Evolutionary conservation across 2,797 vertebrate genomes (phyloP).

Genomic region (Odontamblyopus rebecca): DNA sequence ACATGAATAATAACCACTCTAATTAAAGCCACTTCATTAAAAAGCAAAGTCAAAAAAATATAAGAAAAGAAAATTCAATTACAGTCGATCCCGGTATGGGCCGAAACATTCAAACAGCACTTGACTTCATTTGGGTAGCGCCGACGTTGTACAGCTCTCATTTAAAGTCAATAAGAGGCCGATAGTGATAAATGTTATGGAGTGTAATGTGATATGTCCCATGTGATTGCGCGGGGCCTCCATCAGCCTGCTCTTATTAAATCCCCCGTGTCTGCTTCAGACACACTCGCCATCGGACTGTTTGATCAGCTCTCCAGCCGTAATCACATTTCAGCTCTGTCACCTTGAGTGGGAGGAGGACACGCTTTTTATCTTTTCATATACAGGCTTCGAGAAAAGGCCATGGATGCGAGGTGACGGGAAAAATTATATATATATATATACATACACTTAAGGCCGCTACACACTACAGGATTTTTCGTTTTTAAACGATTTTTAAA

Average conservation of each 20-base stretch:
- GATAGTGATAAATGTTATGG: slow-evolving; percentile 3
- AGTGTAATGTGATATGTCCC: slow-evolving; percentile 19
- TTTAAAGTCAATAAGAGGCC: not conserved
- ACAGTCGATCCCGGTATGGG: not conserved
- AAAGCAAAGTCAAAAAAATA: not conserved
- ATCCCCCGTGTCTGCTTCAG: slow-evolving; percentile 2
- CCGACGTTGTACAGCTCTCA: not conserved
- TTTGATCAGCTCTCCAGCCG: not conserved
- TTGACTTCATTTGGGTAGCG: not conserved
- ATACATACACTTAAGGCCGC: no score
- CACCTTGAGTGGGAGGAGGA: slow-evolving; percentile 16
- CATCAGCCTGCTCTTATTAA: slow-evolving; percentile 28
- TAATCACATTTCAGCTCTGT: slow-evolving; percentile 23
- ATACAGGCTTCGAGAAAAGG: not conserved
- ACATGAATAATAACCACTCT: no score
- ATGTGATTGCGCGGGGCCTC: slow-evolving; percentile 15
- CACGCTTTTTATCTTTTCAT: slow-evolving; percentile 2
- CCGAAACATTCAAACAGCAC: not conserved
- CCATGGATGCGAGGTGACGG: not conserved
- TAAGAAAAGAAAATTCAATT: not conserved
- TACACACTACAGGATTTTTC: no score
- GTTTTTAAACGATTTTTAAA: no score
- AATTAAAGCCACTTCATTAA: no score
- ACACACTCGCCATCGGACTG: slow-evolving; percentile 21
- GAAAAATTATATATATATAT: not conserved